These are phyloP conservation scores for Allacma fusca DNA, from an alignment of 2,888 invertebrate genomes.

Conservation along the genomic window DNA sequence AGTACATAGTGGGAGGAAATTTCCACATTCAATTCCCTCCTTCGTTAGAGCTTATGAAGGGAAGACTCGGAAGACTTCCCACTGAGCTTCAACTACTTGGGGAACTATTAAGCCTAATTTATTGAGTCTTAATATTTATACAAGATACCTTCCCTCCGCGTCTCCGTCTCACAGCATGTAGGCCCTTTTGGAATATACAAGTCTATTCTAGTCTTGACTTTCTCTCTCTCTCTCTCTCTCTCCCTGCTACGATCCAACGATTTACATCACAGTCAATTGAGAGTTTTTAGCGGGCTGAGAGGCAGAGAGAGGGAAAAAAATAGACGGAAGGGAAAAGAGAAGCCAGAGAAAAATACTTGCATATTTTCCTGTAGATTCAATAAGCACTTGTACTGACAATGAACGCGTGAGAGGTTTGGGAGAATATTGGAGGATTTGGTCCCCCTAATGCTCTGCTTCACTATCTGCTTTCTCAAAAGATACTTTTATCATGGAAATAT, in stretches of 20 bases:
- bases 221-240: background rate
- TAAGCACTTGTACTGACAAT: slow-evolving; percentile 25
- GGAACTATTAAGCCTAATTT: slow-evolving; percentile 48
- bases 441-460: background rate
- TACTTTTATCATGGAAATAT: slow-evolving; percentile 22
- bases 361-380: slow-evolving; percentile 8
- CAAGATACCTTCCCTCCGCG: slow-evolving; percentile 1
- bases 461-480: slow-evolving; percentile 1
- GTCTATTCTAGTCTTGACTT: slow-evolving; percentile 9
- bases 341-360: background rate
- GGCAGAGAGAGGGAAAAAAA: slow-evolving; percentile 73
- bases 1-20: background rate
- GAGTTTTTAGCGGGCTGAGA: slow-evolving; percentile 63
- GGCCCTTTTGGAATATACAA: background rate
- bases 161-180: background rate
- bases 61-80: slow-evolving; percentile 30
- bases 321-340: background rate
- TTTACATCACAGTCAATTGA: too few relatives aligned
- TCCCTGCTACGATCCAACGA: background rate
- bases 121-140: slow-evolving; percentile 45
- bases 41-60: background rate
- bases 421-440: slow-evolving; percentile 16
- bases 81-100: slow-evolving; percentile 46
- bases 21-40: too few relatives aligned
- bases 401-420: background rate